These are phyloP conservation scores for Enteromius anoplus DNA, from an alignment of 2,797 vertebrate genomes.

Conservation along the genomic window DNA sequence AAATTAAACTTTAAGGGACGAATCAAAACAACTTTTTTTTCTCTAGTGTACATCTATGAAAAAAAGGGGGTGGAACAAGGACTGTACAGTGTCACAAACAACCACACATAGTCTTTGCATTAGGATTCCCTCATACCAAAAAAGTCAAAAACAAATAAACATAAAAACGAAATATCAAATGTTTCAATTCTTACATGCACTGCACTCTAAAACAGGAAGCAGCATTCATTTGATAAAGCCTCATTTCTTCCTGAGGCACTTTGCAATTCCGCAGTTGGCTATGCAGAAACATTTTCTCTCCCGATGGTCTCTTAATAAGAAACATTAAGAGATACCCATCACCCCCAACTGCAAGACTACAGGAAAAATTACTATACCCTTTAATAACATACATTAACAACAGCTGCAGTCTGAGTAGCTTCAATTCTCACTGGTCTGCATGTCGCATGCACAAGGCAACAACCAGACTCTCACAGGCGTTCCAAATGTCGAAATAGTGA, in stretches of 20 bases:
- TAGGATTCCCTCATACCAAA: not conserved
- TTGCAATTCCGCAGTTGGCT: not conserved
- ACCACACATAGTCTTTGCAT: not conserved
- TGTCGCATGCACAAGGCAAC: conserved; percentile 36
- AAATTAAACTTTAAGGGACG: conserved; percentile 69
- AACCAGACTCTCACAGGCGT: conserved; percentile 35
- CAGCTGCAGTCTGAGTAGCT: conserved; percentile 47
- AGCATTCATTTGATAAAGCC: not conserved
- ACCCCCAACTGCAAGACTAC: conserved; percentile 35
- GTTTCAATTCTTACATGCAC: not conserved
- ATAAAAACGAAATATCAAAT: not conserved
- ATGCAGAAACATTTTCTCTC: conserved; percentile 7
- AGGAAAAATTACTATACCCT: conserved; percentile 36
- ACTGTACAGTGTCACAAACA: not conserved
- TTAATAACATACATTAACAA: conserved; percentile 58
- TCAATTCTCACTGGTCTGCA: conserved; percentile 47
- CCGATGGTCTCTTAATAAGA: conserved; percentile 14
- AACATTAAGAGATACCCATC: conserved; percentile 27
- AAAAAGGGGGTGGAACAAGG: not conserved
- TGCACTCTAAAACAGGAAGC: not conserved
- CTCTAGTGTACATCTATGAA: not conserved
- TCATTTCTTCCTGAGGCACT: not conserved
- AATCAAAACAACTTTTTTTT: conserved; percentile 75
- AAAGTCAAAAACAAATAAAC: not conserved
- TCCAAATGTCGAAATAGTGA: conserved; percentile 27